Evolutionary conservation across 2,888 invertebrate species (phyloP), one percentile per base, ranked within the genome.

Genomic region (Papilio demoleus): DNA sequence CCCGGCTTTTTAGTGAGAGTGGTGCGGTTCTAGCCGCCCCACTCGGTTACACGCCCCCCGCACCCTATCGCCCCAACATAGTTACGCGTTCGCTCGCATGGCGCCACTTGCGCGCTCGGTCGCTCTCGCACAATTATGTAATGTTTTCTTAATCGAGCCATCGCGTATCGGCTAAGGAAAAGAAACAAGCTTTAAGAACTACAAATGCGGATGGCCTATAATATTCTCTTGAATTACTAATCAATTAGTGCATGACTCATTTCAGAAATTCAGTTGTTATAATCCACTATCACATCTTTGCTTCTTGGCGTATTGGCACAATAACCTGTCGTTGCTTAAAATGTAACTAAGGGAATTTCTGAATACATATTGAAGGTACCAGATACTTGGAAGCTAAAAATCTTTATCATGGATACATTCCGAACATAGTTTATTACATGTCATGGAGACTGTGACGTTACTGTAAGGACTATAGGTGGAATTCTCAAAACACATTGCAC

Each of bases 111-210:
- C 87, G 86, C 87, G 80, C 80, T 83, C 79, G 82, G 81, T 83
- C 85, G 84, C 85, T 86, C 83, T 87, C 85, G 82, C 84, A 89
- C 87, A 90, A 90, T 91, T 91, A 92, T 90, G 86, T 90, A 90
- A 90, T 90, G 87, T 90, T 91, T 91, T 90, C 88, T 88, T 90
- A 89, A 90, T 90, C 86, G 86, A 88, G 84, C 85, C 81, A 85
- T 84, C 85, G 83, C 83, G 71, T 66, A 84, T 81, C 79, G 79
- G 78, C 77, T 84, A 85, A 38, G 40, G 82, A 86, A 87, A 81
- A 79, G 75, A 81, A 81, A 79, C 79, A 75, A 78, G 76, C 75
- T 75, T 76, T 70, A 77, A 77, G 77, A 78, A 80, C 80, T 78
- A 83, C 81, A 75, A 73, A 83, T 79, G 80, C 77, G 76, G 75